Conservation (phyloP, 2,888 invertebrate genomes). For the Trachelus iudaicus region DNA sequence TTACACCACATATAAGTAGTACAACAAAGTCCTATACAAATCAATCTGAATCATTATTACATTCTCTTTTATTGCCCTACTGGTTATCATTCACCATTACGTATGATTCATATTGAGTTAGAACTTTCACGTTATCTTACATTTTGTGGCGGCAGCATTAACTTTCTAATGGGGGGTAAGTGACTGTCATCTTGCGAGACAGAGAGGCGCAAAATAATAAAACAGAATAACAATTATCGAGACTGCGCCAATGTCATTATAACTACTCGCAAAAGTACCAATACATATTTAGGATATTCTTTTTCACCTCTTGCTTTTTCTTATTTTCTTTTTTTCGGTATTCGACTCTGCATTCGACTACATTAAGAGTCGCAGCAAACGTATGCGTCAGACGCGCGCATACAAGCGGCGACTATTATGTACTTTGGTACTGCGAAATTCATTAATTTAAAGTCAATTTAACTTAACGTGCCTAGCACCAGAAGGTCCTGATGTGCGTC, state of each 20-base stretch:
- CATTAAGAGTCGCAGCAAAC: neutral
- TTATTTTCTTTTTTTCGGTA: neutral
- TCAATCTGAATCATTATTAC: neutral
- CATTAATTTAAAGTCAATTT: slow-evolving; percentile 1
- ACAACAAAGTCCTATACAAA: neutral
- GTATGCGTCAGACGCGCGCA: neutral
- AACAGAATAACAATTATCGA: neutral
- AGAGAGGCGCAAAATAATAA: neutral
- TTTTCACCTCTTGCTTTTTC: neutral
- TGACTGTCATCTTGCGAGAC: too few relatives aligned
- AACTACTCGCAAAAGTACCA: neutral
- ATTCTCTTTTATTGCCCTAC: neutral
- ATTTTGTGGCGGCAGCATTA: neutral
- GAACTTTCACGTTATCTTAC: neutral
- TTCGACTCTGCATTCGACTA: neutral
- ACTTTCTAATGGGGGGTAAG: neutral
- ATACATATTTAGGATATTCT: neutral
- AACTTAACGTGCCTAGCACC: neutral
- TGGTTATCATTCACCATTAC: neutral
- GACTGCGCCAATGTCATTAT: neutral
- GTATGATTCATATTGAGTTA: neutral
- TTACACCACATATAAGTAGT: neutral
- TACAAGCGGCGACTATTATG: neutral
- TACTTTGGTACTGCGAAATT: slow-evolving; percentile 5
- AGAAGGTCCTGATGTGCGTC: slow-evolving; percentile 2